Percentiles rank a stretch among this genome's conserved stretches.
These are phyloP conservation scores for Todiramphus chloris DNA, from an alignment of 2,113 vertebrate genomes.

Conservation along the genomic window DNA sequence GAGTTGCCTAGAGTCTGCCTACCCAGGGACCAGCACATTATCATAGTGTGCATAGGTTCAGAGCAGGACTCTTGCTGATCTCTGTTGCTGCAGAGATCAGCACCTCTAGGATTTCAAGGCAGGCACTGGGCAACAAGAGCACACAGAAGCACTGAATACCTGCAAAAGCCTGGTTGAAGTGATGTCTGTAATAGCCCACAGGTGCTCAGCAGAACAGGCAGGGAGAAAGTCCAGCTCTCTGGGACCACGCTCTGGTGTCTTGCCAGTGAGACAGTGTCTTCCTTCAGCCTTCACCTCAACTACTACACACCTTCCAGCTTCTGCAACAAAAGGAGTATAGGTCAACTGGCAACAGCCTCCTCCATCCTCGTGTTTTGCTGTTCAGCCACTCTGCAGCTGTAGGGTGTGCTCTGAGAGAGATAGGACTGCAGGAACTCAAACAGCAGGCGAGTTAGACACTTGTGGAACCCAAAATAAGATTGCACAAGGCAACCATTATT, in stretches of 20 bases:
- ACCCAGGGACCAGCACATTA: neutral
- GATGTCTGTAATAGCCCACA: neutral
- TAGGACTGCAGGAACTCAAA: neutral
- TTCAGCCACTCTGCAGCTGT: neutral
- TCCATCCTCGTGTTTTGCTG: neutral
- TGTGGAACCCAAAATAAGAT: neutral
- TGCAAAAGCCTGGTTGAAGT: fast-evolving
- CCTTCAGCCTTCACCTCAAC: neutral
- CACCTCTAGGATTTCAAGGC: neutral
- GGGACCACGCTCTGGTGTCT: neutral
- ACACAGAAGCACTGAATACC: neutral
- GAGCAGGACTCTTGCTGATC: neutral
- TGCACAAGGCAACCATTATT: neutral
- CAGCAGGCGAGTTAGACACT: neutral
- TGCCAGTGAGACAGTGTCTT: neutral
- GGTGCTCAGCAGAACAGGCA: fast-evolving
- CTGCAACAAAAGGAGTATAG: neutral
- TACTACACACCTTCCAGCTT: neutral
- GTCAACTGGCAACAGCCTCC: neutral
- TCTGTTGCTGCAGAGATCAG: neutral
- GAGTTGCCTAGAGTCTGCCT: neutral
- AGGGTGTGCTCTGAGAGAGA: neutral
- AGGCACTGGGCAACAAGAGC: neutral
- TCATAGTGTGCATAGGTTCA: neutral
- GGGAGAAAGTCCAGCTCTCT: neutral